Percentiles rank a stretch among this genome's conserved stretches.
phyloP scores from a whole-genome alignment of 2,797 vertebrate genomes.

The Hypotaenidia okinawae region DNA sequence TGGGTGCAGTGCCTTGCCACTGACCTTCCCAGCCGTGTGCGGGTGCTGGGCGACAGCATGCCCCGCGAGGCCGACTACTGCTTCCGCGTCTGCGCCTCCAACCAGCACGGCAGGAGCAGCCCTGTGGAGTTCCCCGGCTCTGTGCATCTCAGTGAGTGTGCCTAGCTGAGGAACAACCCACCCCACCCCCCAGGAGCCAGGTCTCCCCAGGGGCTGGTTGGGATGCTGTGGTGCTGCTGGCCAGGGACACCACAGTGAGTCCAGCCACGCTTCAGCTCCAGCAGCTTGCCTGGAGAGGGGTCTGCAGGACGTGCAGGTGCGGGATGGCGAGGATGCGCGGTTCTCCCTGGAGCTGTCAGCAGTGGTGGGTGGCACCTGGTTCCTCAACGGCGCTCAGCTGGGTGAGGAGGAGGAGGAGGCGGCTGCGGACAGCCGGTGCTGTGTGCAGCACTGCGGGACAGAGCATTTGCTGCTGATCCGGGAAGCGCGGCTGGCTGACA shows the following conservation, averaged over 20 bases:
- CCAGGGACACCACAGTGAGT: not conserved
- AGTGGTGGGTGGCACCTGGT: slow-evolving; percentile 88
- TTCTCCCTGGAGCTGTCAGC: slow-evolving; percentile 93
- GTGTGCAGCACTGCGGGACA: slow-evolving; percentile 75
- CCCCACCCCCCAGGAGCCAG: rapidly evolving
- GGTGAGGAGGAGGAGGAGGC: slow-evolving; percentile 72
- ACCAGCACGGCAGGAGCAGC: slow-evolving; percentile 90
- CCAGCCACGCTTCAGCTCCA: slow-evolving; percentile 80
- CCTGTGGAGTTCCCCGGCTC: slow-evolving; percentile 90
- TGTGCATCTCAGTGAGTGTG: slow-evolving; percentile 88
- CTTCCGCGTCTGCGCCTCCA: slow-evolving; percentile 91
- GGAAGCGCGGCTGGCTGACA: slow-evolving; percentile 81
- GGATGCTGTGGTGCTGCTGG: not conserved
- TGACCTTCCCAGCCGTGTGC: slow-evolving; percentile 87
- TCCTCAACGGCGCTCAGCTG: slow-evolving; percentile 84
- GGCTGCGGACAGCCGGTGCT: slow-evolving; percentile 78
- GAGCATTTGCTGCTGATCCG: slow-evolving; percentile 88
- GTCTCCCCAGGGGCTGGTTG: not conserved
- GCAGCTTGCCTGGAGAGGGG: slow-evolving; percentile 88
- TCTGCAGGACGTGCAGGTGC: slow-evolving; percentile 86
- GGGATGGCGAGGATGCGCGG: slow-evolving; percentile 84
- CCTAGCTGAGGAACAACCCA: not conserved
- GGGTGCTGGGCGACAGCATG: slow-evolving; percentile 92
- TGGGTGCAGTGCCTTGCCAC: slow-evolving; percentile 95
- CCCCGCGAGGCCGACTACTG: slow-evolving; percentile 91